Evolutionary conservation across 2,113 vertebrate species (phyloP).

Genomic region (Clarias batrachus): DNA sequence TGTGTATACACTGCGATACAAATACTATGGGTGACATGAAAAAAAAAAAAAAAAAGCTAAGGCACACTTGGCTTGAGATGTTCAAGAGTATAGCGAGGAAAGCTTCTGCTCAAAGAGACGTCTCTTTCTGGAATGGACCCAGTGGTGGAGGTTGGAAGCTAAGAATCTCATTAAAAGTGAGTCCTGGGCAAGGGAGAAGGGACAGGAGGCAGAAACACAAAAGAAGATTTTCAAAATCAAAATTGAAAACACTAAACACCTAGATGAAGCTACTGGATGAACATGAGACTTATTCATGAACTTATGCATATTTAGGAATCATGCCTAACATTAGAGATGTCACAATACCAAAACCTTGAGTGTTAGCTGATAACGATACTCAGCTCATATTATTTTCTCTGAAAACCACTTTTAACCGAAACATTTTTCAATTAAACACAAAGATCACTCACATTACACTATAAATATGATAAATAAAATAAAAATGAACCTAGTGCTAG

Average conservation of each 20-base stretch:
- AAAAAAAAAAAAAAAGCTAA: not conserved
- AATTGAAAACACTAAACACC: not conserved
- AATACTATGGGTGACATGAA: not conserved
- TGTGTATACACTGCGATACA: too few species aligned
- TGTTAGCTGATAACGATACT: not conserved
- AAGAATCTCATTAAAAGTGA: slow-evolving; percentile 76
- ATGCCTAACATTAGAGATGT: not conserved
- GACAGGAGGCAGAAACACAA: not conserved
- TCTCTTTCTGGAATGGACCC: slow-evolving; percentile 69
- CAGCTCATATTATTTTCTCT: not conserved
- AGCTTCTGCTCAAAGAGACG: slow-evolving; percentile 61
- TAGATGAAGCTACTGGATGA: not conserved
- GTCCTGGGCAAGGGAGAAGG: slow-evolving; percentile 58
- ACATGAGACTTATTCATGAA: not conserved
- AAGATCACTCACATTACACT: not conserved
- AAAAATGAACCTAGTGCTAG: too few species aligned
- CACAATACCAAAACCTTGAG: not conserved
- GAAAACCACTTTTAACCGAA: not conserved
- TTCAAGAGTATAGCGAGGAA: not conserved
- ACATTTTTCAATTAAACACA: not conserved
- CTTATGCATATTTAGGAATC: not conserved
- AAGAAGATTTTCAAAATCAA: not conserved
- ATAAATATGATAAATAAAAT: not conserved
- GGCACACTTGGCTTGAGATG: not conserved
- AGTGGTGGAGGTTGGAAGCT: slow-evolving; percentile 64